phyloP scores from a whole-genome alignment of 2,113 vertebrate species.

The Tragulus kanchil region DNA sequence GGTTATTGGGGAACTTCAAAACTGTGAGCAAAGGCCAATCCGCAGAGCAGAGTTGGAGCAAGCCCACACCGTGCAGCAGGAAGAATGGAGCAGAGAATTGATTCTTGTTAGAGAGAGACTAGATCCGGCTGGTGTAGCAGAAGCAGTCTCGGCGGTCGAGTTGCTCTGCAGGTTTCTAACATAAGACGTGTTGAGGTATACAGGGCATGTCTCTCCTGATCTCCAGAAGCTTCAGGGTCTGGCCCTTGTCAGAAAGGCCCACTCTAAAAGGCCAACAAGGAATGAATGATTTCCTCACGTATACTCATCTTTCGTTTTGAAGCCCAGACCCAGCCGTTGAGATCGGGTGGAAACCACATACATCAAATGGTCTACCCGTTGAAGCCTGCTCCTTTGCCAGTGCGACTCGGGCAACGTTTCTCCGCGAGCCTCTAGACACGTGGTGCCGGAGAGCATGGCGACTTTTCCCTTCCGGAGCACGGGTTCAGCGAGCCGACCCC shows the following conservation, averaged over 20 bases:
- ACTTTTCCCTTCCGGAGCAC: constrained; percentile 79
- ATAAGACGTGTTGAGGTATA: not conserved
- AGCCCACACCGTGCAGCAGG: not conserved
- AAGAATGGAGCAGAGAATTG: not conserved
- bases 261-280: not conserved
- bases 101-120: not conserved
- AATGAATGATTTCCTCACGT: not conserved
- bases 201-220: not conserved
- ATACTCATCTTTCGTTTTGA: not conserved
- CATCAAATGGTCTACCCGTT: not conserved
- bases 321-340: not conserved
- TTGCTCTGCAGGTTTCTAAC: constrained; percentile 1
- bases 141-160: not conserved
- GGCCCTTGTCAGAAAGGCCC: not conserved
- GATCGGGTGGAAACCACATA: no score
- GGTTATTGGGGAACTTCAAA: not conserved
- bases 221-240: not conserved
- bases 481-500: not conserved
- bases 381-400: not conserved
- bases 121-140: not conserved
- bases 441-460: constrained; percentile 52
- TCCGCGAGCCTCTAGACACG: constrained; percentile 18
- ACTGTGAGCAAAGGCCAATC: not conserved
- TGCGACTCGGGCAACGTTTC: not conserved
- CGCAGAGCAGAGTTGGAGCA: constrained; percentile 17